A percentile compares a stretch with the other conserved stretches of the same genome.
These are phyloP conservation scores for Epinotia nisella DNA, from an alignment of 2,888 invertebrate species.

Conservation along the genomic window DNA sequence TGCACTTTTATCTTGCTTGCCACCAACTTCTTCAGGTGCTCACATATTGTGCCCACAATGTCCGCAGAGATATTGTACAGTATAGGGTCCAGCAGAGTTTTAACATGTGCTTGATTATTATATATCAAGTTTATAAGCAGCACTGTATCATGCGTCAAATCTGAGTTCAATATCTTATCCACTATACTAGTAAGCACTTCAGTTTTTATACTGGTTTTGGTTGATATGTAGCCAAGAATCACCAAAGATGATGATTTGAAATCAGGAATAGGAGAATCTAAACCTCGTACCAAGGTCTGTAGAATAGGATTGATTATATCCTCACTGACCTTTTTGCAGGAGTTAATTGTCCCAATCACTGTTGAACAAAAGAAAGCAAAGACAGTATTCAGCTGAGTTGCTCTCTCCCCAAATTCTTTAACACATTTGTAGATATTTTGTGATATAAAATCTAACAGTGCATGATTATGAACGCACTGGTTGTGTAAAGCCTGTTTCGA, in stretches of 20 bases:
- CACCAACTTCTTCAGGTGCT: conserved; percentile 81
- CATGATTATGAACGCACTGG: conserved; percentile 86
- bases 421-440: conserved; percentile 75
- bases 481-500: conserved; percentile 89
- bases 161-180: conserved; percentile 68
- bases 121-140: conserved; percentile 89
- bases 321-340: conserved; percentile 83
- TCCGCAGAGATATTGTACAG: conserved; percentile 77
- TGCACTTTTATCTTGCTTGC: conserved; percentile 83
- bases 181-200: conserved; percentile 87
- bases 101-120: conserved; percentile 85
- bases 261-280: conserved; percentile 88
- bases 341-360: conserved; percentile 88
- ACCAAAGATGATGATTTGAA: conserved; percentile 90
- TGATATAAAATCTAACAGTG: conserved; percentile 67
- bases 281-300: conserved; percentile 88
- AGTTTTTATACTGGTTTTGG: conserved; percentile 86
- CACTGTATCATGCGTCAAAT: conserved; percentile 84
- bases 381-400: conserved; percentile 87
- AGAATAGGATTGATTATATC: conserved; percentile 88
- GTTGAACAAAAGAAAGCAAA: conserved; percentile 93
- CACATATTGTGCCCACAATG: conserved; percentile 67
- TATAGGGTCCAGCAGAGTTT: conserved; percentile 79
- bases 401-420: conserved; percentile 84
- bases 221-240: conserved; percentile 88